phyloP scores from a whole-genome alignment of 2,113 vertebrate species.

The Sciurus niger region DNA sequence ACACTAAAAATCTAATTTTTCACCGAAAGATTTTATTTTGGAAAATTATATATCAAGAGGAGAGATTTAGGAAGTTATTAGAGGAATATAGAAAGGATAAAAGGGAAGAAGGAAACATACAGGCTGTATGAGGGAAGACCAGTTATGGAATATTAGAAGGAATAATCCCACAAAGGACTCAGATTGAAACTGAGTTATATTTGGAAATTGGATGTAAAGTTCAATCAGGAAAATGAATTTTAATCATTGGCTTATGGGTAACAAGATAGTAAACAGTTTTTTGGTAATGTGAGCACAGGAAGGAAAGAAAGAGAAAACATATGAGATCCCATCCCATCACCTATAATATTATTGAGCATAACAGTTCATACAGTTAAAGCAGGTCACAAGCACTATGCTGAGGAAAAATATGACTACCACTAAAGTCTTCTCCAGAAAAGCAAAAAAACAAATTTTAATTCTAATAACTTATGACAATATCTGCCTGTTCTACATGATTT shows the following conservation, averaged over 20 bases:
- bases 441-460: background rate
- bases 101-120: background rate
- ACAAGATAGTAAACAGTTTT: background rate
- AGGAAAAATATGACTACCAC: background rate
- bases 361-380: background rate
- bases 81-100: background rate
- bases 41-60: background rate
- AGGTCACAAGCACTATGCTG: background rate
- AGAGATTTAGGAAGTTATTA: background rate
- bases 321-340: background rate
- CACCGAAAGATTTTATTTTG: background rate
- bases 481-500: background rate
- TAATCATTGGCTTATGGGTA: background rate
- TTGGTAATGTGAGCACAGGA: background rate
- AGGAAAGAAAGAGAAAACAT: background rate
- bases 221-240: background rate
- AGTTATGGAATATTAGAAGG: background rate
- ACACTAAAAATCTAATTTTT: background rate
- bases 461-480: background rate
- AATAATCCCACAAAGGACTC: background rate
- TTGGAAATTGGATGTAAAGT: background rate
- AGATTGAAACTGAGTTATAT: background rate
- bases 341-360: background rate
- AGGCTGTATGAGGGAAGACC: background rate
- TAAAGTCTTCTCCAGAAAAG: background rate